Evolutionary conservation across 2,888 invertebrate genomes (phyloP).

Genomic region (Agrotis ipsilon): DNA sequence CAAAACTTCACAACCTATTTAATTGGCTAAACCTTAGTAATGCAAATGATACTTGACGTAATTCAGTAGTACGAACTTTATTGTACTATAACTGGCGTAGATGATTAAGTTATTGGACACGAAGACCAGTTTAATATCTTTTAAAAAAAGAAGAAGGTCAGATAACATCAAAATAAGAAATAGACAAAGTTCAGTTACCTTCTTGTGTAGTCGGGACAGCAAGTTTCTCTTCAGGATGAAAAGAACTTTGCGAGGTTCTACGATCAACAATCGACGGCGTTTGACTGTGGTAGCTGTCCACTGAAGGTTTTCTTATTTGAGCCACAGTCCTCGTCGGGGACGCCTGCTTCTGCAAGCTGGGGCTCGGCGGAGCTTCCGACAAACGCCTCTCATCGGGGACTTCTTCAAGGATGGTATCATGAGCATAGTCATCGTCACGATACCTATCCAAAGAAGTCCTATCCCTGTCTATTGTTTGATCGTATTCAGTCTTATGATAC

Average conservation of each 20-base stretch:
- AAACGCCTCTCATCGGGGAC: constrained; percentile 81
- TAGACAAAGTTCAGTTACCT: constrained; percentile 72
- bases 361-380: constrained; percentile 77
- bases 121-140: neutral
- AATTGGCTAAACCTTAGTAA: too few relatives aligned
- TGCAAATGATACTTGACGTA: too few relatives aligned
- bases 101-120: neutral
- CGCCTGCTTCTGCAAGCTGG: constrained; percentile 82
- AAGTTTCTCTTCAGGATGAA: constrained; percentile 91
- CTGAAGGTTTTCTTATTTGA: constrained; percentile 84
- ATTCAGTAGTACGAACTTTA: too few relatives aligned
- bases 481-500: constrained; percentile 89
- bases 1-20: too few relatives aligned
- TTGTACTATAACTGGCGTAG: too few relatives aligned
- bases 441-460: constrained; percentile 86
- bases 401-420: constrained; percentile 83
- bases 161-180: neutral
- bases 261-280: constrained; percentile 86
- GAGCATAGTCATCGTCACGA: constrained; percentile 84
- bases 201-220: constrained; percentile 83
- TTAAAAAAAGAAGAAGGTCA: neutral
- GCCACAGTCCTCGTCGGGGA: constrained; percentile 84
- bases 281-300: constrained; percentile 88
- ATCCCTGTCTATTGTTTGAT: constrained; percentile 85
- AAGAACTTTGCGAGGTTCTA: constrained; percentile 88